Percentiles rank a stretch among this genome's conserved stretches.
Evolutionary conservation across 2,888 invertebrate species (phyloP).

Genomic region (Ditula angustiorana): DNA sequence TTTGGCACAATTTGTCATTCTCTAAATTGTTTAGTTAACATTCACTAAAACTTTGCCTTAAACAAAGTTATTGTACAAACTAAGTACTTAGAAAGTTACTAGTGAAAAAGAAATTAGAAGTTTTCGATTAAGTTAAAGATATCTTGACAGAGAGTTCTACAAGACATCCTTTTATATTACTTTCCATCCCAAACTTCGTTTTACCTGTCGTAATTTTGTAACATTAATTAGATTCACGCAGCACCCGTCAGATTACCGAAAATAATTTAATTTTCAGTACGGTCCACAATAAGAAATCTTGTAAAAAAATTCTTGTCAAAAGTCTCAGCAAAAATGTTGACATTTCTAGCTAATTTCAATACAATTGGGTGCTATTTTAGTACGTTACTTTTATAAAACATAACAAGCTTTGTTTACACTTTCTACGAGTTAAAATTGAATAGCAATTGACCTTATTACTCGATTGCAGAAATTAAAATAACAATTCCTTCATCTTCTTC

Average conservation of each 20-base stretch:
- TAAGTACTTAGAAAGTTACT: neutral
- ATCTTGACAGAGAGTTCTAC: neutral
- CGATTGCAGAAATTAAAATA: too few species aligned
- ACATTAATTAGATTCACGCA: conserved; percentile 6
- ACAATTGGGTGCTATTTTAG: too few species aligned
- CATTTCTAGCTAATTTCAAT: too few species aligned
- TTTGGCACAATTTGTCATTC: conserved; percentile 35
- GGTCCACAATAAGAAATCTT: neutral
- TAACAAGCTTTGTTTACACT: too few species aligned
- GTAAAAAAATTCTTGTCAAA: too few species aligned
- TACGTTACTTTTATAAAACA: too few species aligned
- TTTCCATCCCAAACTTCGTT: neutral
- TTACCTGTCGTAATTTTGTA: neutral
- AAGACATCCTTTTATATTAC: neutral
- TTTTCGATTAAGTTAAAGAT: neutral
- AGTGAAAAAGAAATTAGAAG: neutral
- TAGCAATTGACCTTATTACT: too few species aligned
- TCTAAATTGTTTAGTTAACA: conserved; percentile 10
- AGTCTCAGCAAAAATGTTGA: too few species aligned
- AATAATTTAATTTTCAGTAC: neutral
- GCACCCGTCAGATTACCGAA: neutral
- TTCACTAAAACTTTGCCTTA: neutral
- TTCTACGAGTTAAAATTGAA: too few species aligned
- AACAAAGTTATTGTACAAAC: neutral
- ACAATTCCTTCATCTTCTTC: too few species aligned